Conservation (phyloP, 2,888 invertebrate genomes). For the Seira sanloemensis region DNA sequence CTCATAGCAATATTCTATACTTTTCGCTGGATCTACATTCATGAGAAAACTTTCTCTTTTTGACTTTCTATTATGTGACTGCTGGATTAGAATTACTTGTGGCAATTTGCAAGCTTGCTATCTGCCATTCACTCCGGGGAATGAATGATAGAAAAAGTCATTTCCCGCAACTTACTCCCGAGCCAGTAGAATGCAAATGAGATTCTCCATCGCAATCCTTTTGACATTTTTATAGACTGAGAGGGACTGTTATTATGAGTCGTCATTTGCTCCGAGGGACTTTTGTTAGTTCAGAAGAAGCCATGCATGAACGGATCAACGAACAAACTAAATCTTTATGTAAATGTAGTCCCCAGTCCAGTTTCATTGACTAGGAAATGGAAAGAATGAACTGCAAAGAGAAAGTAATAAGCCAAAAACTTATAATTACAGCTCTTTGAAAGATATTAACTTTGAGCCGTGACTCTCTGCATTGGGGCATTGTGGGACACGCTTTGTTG, state of each 20-base stretch:
- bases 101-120: slow-evolving; percentile 31
- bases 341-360: too few species aligned
- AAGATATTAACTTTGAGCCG: too few species aligned
- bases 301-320: neutral
- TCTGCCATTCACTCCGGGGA: neutral
- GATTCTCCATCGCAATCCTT: neutral
- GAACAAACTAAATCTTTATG: neutral
- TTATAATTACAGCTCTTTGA: too few species aligned
- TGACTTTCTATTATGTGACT: neutral
- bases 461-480: too few species aligned
- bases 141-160: neutral
- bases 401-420: too few species aligned
- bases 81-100: slow-evolving; percentile 8
- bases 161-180: neutral
- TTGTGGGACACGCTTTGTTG: too few species aligned
- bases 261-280: neutral
- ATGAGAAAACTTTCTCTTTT: neutral
- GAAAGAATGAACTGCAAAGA: too few species aligned
- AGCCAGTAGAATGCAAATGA: slow-evolving; percentile 10
- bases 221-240: slow-evolving; percentile 12
- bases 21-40: neutral
- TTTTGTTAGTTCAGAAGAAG: neutral
- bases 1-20: neutral
- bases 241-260: neutral
- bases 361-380: too few species aligned